These are phyloP conservation scores for Choristoneura fumiferana DNA, from an alignment of 1,140 invertebrate genomes.

Conservation along the genomic window DNA sequence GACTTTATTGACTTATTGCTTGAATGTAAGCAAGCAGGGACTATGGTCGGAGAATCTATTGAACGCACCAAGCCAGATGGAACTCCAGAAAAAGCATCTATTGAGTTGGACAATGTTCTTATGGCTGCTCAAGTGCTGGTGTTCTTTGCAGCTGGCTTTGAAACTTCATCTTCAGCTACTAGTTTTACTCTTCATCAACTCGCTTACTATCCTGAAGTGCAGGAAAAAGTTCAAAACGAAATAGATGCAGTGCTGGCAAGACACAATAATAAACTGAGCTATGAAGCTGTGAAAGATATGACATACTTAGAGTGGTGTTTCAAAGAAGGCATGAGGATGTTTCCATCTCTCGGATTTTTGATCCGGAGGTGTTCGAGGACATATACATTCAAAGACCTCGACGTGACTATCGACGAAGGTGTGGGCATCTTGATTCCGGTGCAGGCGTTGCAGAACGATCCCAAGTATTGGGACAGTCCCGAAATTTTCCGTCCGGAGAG, in stretches of 20 bases:
- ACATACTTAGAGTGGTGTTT: conserved; percentile 64
- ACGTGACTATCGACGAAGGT: conserved; percentile 55
- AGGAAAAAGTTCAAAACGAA: conserved; percentile 79
- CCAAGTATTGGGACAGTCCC: conserved; percentile 72
- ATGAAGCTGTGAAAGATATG: conserved; percentile 72
- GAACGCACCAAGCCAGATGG: conserved; percentile 64
- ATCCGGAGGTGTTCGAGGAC: conserved; percentile 55
- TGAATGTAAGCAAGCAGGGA: conserved; percentile 69
- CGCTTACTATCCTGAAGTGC: conserved; percentile 78
- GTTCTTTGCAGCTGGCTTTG: conserved; percentile 80
- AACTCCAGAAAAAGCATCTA: conserved; percentile 31
- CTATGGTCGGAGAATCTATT: conserved; percentile 52
- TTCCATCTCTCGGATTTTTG: conserved; percentile 69
- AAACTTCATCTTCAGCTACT: conserved; percentile 80
- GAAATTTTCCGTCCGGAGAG: conserved; percentile 77
- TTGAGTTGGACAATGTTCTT: conserved; percentile 46
- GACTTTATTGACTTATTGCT: conserved; percentile 81
- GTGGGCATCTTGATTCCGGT: conserved; percentile 52
- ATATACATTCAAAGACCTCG: conserved; percentile 70
- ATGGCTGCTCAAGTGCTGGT: conserved; percentile 78
- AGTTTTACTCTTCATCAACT: conserved; percentile 78
- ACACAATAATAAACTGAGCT: conserved; percentile 58
- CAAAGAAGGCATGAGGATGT: conserved; percentile 75
- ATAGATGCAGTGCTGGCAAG: conserved; percentile 71
- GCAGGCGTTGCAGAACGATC: conserved; percentile 74